Evolutionary conservation across 1,140 invertebrate genomes (phyloP), one percentile per base, ranked within the genome.

Genomic region (Drosophila setifemur): DNA sequence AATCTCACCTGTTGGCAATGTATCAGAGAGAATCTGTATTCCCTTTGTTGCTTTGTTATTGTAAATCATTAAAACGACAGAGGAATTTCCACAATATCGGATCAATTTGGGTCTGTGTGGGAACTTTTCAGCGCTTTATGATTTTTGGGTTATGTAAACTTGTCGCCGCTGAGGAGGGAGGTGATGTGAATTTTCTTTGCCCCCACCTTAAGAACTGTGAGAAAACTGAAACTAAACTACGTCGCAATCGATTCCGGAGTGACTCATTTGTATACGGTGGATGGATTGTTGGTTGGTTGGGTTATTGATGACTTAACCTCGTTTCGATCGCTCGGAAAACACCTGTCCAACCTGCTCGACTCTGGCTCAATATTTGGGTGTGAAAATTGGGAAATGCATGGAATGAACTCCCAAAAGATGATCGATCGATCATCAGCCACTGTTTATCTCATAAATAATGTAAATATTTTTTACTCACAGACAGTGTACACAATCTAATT

Each of bases 291-390:
- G 39, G 39, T n/a, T 16, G 19, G 21, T 2, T n/a, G 12, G 73
- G 73, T 58, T 75, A 86, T 85, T 85, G 81, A 85, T 85, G 81
- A 86, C 81, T 85, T 85, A 85, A 81, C 81, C 81, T 68, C 81
- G 52, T 81, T 85, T 70, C 73, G 37, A 40, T 72, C 69, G 55
- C 43, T 40, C 50, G 67, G 68, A 71, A 71, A 78, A 72, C 69
- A 58, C 55, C 69, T 75, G 72, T 53, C 64, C 73, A 82, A 85
- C 74, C 81, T 79, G 75, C 64, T 67, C 64, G 52, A 29, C 25
- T 39, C 14, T 37, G 44, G 31, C 21, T 45, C 23, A 11, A 26
- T 29, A 23, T 44, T 63, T 52, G 58, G 81, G 81, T 85, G 81
- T 85, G 81, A 85, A 85, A 86, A 71, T 68, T 42, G 55, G 49